Base-by-base conservation (phyloP, 2,888 invertebrate species). In the Helleia helle region DNA sequence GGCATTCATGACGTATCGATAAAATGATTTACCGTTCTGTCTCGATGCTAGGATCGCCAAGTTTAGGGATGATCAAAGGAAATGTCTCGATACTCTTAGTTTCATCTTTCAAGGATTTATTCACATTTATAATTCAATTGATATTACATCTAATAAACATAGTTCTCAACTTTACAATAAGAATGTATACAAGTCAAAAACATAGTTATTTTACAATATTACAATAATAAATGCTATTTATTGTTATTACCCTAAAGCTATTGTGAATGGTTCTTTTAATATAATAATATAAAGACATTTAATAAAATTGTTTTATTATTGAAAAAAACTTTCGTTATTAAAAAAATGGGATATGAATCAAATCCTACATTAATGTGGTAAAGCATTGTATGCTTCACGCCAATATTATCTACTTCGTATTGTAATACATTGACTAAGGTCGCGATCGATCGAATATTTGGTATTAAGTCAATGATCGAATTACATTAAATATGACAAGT, bases 141-240 rank as follows among this genome's bases (percentile, higher is more conserved):
- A 77, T 80, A 75, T 65, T 40, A 71, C 74, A 65, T 70, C 80
- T 84, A 81, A 71, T 73, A 63, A 74, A 81, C 75, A 80, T 66
- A 68, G 69, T 67, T 60, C 58, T 67, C 60, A 71, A 77, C 62
- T 79, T 75, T 76, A 80, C 73, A 79, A 65, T 74, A 72, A 65
- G 65, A 74, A 75, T 81, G 83, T 83, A 83, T 79, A 84, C 80
- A 83, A 76, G 76, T 80, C 83, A 77, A 84, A 83, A 84, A 84
- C 80, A 83, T 81, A 80, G 63, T 67, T 77, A 79, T 80, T 62
- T 79, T 81, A 81, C 71, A 80, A 60, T 71, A 71, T 66, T 59
- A 60, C 70, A 71, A 66, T 58, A 64, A 60, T 79, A 77, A 73
- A 71, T 59, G 67, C 74, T 81, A 81, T 76, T 81, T 79, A 77